Conservation (phyloP, 2,797 vertebrate genomes). For the Galago senegalensis region DNA sequence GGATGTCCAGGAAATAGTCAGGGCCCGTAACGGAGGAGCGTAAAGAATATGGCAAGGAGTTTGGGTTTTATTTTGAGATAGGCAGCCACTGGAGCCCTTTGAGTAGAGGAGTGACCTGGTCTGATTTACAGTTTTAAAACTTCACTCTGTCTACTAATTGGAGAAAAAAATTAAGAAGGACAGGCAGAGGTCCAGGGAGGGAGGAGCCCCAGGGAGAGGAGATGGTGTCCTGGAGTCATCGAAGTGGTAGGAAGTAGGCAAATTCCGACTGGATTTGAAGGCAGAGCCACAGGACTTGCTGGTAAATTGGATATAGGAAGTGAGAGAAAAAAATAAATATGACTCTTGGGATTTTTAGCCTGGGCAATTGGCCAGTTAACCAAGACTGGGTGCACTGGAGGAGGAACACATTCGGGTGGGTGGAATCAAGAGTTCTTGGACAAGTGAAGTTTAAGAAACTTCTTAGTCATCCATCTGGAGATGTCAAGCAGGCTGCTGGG, state of each 20-base stretch:
- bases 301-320: neutral
- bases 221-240: neutral
- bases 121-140: neutral
- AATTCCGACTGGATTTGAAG: neutral
- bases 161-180: neutral
- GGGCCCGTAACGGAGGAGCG: fast-evolving
- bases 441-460: neutral
- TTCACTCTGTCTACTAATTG: neutral
- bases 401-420: neutral
- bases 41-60: neutral
- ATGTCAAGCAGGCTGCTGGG: neutral
- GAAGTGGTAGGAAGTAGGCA: neutral
- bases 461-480: constrained; percentile 51
- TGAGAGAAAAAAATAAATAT: neutral
- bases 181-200: neutral
- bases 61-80: neutral
- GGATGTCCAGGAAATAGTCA: neutral
- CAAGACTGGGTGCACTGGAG: neutral
- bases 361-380: neutral
- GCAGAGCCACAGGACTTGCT: neutral
- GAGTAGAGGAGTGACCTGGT: neutral
- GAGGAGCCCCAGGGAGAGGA: neutral
- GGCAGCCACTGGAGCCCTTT: neutral
- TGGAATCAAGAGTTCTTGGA: neutral
- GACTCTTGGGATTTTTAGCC: neutral